Conservation (phyloP, 2,113 vertebrate species). For the Cyanocitta stelleri region DNA sequence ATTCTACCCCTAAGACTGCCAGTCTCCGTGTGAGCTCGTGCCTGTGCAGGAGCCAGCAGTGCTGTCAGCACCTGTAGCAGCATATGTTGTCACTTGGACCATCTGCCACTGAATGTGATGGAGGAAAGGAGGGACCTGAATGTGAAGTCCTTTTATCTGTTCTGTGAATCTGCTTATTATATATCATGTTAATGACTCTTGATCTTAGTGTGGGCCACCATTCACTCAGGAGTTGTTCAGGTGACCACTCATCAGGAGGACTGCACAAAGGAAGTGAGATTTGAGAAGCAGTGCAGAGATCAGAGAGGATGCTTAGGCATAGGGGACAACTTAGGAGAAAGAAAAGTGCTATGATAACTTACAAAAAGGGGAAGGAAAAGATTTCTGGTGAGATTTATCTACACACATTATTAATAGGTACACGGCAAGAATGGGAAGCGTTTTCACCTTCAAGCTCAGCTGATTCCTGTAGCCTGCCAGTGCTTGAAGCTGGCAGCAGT, state of each 20-base stretch:
- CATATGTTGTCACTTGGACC: conserved; percentile 22
- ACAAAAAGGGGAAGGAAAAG: neutral
- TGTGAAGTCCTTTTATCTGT: neutral
- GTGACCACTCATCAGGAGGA: neutral
- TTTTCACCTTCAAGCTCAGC: neutral
- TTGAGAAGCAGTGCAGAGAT: neutral
- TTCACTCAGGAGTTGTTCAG: neutral
- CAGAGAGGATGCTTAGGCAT: neutral
- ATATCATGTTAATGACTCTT: neutral
- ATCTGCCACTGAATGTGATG: neutral
- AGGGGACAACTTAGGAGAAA: neutral
- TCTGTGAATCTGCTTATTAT: neutral
- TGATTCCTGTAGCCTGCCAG: neutral
- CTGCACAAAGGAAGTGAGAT: neutral
- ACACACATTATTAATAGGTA: neutral
- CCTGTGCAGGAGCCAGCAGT: neutral
- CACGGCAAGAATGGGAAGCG: neutral
- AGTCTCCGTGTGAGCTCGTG: rapidly evolving
- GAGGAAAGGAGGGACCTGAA: neutral
- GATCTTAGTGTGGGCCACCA: neutral
- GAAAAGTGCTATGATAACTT: neutral
- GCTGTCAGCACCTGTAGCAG: conserved; percentile 18
- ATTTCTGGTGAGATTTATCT: neutral
- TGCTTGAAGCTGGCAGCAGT: neutral
- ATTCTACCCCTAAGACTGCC: neutral